Conservation (phyloP, 2,888 invertebrate genomes). For the Mayetiola destructor region DNA sequence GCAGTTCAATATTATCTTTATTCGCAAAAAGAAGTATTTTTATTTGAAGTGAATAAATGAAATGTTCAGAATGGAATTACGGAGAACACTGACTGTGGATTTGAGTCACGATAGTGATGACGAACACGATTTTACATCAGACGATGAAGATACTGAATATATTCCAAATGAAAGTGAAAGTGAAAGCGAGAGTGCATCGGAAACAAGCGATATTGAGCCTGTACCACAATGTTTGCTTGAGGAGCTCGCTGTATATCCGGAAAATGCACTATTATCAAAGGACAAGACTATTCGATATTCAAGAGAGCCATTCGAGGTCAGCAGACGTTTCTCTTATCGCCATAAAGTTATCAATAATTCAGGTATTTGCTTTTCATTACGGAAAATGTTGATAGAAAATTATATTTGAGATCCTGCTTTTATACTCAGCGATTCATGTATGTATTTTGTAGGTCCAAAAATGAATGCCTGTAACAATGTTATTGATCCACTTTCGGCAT, state of each 20-base stretch:
- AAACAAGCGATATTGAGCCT: not conserved
- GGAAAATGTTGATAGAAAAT: no score
- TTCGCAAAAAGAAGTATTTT: no score
- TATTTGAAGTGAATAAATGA: no score
- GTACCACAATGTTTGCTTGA: not conserved
- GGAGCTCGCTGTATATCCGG: not conserved
- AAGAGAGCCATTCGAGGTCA: not conserved
- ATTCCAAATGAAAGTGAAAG: not conserved
- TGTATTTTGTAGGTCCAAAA: not conserved
- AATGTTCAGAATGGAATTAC: no score
- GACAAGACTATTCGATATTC: not conserved
- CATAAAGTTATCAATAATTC: not conserved
- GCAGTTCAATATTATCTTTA: no score
- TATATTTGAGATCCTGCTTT: no score
- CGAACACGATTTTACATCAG: not conserved
- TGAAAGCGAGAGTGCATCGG: not conserved
- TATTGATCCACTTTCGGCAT: not conserved
- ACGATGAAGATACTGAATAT: not conserved
- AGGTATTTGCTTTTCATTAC: no score
- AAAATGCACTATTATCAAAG: not conserved
- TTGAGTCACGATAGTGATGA: not conserved
- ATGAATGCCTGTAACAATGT: not conserved
- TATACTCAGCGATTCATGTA: no score
- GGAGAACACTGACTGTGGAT: no score
- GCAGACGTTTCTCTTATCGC: not conserved